Evolutionary conservation across 2,113 vertebrate species (phyloP).

Genomic region (Apistogramma diplotaenia): DNA sequence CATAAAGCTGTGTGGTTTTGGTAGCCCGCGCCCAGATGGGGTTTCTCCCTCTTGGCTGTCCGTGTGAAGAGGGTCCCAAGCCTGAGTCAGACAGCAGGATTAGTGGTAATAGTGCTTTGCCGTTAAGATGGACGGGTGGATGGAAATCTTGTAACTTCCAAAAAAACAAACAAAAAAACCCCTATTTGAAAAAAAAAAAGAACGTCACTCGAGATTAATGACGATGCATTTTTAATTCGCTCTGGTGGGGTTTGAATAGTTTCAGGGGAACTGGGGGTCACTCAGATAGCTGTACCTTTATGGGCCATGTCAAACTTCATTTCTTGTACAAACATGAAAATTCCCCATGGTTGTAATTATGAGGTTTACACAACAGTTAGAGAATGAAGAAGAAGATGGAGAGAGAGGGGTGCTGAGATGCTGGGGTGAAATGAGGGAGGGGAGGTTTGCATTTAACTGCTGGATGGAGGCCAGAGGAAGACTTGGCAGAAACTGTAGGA

Average conservation of each 20-base stretch:
- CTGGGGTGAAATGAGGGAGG: constrained; percentile 12
- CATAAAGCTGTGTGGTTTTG: constrained; percentile 47
- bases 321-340: constrained; percentile 49
- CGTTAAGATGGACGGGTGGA: constrained; percentile 33
- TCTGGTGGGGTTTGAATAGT: constrained; percentile 26
- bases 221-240: constrained; percentile 41
- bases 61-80: constrained; percentile 27
- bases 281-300: constrained; percentile 20
- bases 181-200: not conserved
- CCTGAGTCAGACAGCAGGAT: constrained; percentile 48
- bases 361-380: constrained; percentile 43
- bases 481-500: constrained; percentile 44
- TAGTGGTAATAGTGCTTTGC: constrained; percentile 50
- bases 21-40: constrained; percentile 34
- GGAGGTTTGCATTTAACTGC: constrained; percentile 5
- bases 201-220: constrained; percentile 46
- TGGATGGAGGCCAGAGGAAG: constrained; percentile 27
- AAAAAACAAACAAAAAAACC: not conserved
- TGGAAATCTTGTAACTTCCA: constrained; percentile 20
- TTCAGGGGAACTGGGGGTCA: constrained; percentile 32
- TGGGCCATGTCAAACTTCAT: constrained; percentile 51
- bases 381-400: not conserved
- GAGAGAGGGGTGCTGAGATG: constrained; percentile 3
- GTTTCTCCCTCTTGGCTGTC: constrained; percentile 37
- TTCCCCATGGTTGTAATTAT: constrained; percentile 34